These are phyloP conservation scores for Heliconius erato DNA, from an alignment of 2,888 invertebrate species.

Conservation along the genomic window DNA sequence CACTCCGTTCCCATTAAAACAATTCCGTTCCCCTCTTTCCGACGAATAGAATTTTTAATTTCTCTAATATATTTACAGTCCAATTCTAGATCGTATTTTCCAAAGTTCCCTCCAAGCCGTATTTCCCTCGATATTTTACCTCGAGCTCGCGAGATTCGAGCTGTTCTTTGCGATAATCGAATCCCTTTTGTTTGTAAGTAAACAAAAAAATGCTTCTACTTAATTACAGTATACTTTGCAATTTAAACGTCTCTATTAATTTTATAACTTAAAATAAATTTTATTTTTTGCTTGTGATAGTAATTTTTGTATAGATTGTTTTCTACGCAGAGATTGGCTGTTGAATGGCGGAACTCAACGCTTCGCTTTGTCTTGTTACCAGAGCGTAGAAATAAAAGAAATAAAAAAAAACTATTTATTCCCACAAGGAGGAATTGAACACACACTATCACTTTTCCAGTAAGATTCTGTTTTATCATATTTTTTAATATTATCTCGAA, in stretches of 20 bases:
- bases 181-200: conserved; percentile 50
- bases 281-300: neutral
- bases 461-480: too few species aligned
- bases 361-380: too few species aligned
- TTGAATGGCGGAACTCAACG: too few species aligned
- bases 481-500: too few species aligned
- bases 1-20: too few species aligned
- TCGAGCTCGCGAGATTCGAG: conserved; percentile 23
- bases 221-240: conserved; percentile 32
- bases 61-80: conserved; percentile 5
- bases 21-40: too few species aligned
- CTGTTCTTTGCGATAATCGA: conserved; percentile 48
- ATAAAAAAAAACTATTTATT: too few species aligned
- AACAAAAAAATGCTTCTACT: conserved; percentile 13
- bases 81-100: conserved; percentile 20
- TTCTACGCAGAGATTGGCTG: too few species aligned
- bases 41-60: neutral
- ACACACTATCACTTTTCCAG: too few species aligned
- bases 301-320: neutral
- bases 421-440: too few species aligned
- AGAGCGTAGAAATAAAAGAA: too few species aligned
- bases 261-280: neutral
- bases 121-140: conserved; percentile 29
- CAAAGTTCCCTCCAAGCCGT: conserved; percentile 9
- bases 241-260: neutral